Evolutionary conservation across 1,140 invertebrate genomes (phyloP).

Genomic region (Chelonus insularis): DNA sequence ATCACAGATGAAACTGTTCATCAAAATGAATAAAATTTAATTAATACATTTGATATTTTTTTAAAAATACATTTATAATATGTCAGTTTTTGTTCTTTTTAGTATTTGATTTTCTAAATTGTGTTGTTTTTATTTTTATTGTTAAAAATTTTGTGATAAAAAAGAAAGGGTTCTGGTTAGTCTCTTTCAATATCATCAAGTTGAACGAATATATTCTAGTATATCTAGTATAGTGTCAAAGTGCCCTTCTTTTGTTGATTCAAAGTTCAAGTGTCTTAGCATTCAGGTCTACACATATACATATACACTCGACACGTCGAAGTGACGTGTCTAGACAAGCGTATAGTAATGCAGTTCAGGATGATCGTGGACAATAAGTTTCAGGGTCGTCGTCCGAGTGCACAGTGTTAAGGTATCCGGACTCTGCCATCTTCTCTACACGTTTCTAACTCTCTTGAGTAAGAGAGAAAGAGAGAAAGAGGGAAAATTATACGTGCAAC

Average conservation of each 20-base stretch:
- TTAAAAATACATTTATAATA: too few species aligned
- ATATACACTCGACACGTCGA: conserved; percentile 9
- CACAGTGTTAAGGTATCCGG: conserved; percentile 11
- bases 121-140: too few species aligned
- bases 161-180: too few species aligned
- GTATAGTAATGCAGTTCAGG: conserved; percentile 10
- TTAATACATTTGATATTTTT: too few species aligned
- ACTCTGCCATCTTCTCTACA: not conserved
- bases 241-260: too few species aligned
- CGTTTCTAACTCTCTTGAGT: not conserved
- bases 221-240: too few species aligned
- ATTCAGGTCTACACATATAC: not conserved
- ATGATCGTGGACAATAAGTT: conserved; percentile 6
- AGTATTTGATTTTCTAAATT: too few species aligned
- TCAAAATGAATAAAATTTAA: too few species aligned
- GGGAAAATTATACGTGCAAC: conserved; percentile 29
- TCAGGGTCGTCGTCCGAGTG: conserved; percentile 26
- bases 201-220: too few species aligned
- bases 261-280: not conserved
- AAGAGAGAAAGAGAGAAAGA: conserved; percentile 7
- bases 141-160: too few species aligned
- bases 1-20: conserved; percentile 86
- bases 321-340: conserved; percentile 18
- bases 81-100: too few species aligned
- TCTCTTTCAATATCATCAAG: too few species aligned